Conservation (phyloP, 2,888 invertebrate species). For the Cataglyphis rosenhaueri region DNA sequence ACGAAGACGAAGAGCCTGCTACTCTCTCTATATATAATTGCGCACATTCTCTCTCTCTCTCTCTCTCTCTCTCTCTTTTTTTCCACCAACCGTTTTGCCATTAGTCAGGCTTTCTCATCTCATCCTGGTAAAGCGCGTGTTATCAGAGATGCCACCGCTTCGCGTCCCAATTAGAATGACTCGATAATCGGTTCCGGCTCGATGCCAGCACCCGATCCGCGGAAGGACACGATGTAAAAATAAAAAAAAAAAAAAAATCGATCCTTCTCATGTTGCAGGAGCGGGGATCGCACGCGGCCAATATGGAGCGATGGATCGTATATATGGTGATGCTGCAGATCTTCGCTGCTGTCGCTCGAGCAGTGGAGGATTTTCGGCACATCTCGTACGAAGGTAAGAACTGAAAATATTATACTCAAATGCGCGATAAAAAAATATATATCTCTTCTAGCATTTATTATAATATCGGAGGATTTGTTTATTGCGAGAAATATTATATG, state of each 20-base stretch:
- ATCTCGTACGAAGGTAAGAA: constrained; percentile 82
- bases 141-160: constrained; percentile 20
- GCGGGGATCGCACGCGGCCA: constrained; percentile 19
- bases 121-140: constrained; percentile 9
- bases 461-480: background rate
- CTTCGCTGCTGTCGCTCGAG: constrained; percentile 60
- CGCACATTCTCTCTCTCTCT: background rate
- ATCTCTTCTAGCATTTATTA: background rate
- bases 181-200: constrained; percentile 34
- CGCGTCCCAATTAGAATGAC: constrained; percentile 52
- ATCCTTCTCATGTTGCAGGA: constrained; percentile 35
- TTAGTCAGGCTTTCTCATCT: constrained; percentile 47
- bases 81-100: background rate
- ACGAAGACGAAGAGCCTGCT: constrained; percentile 24
- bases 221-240: background rate
- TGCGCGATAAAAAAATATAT: background rate
- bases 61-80: background rate
- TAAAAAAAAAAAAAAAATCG: background rate
- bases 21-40: background rate
- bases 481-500: background rate
- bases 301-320: constrained; percentile 68
- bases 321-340: constrained; percentile 67
- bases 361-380: constrained; percentile 80
- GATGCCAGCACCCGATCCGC: constrained; percentile 4
- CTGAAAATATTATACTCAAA: background rate